Evolutionary conservation across 2,888 invertebrate genomes (phyloP).

Genomic region (Colostygia pectinataria): DNA sequence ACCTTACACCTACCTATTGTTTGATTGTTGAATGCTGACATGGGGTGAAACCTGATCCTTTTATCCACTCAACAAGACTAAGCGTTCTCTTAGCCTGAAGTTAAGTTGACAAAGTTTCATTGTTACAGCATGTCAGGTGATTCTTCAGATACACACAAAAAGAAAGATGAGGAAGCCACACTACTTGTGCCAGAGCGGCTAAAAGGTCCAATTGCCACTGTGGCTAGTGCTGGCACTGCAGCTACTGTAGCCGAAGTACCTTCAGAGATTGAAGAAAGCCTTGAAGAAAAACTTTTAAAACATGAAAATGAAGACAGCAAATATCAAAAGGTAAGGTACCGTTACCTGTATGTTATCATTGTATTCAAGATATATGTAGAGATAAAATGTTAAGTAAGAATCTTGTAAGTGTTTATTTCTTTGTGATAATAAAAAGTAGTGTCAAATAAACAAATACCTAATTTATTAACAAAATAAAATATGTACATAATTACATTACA

Average conservation of each 20-base stretch:
- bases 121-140: slow-evolving; percentile 72
- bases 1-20: slow-evolving; percentile 35
- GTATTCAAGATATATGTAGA: too few species aligned
- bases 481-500: too few species aligned
- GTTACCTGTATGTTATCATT: too few species aligned
- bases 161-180: slow-evolving; percentile 62
- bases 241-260: slow-evolving; percentile 39
- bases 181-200: slow-evolving; percentile 53
- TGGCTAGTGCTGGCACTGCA: slow-evolving; percentile 41
- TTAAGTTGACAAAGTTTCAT: slow-evolving; percentile 10
- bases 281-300: slow-evolving; percentile 50
- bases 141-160: slow-evolving; percentile 60
- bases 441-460: too few species aligned
- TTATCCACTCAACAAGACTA: neutral
- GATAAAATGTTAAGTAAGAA: too few species aligned
- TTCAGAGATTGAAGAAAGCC: slow-evolving; percentile 39
- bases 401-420: too few species aligned
- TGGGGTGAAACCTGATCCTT: slow-evolving; percentile 20
- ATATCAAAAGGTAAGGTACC: slow-evolving; percentile 30
- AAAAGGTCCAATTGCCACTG: slow-evolving; percentile 42
- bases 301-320: slow-evolving; percentile 54
- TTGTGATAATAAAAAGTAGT: too few species aligned
- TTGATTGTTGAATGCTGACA: slow-evolving; percentile 15
- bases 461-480: too few species aligned
- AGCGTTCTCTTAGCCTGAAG: neutral